A percentile compares a stretch with the other conserved stretches of the same genome.
These are phyloP conservation scores for Hyperoplus immaculatus DNA, from an alignment of 2,797 vertebrate species.

Conservation along the genomic window DNA sequence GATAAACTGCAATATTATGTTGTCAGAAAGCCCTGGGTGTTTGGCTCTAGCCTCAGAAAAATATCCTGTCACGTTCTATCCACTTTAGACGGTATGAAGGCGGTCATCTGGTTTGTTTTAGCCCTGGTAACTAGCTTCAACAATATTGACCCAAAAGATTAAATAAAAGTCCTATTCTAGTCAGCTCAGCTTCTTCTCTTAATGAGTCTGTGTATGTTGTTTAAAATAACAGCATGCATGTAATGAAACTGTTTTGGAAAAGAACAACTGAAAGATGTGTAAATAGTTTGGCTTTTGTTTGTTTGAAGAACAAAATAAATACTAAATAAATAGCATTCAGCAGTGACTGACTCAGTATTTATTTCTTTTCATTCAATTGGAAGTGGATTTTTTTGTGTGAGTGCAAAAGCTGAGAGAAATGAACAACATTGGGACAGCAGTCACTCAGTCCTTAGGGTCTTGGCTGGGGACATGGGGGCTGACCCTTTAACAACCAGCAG, in stretches of 20 bases:
- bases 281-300: constrained; percentile 87
- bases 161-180: constrained; percentile 16
- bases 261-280: constrained; percentile 81
- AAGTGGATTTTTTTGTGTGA: neutral
- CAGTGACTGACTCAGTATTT: constrained; percentile 25
- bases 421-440: too few species aligned
- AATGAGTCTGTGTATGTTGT: constrained; percentile 76
- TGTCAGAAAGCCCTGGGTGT: constrained; percentile 31
- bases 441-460: too few species aligned
- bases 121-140: constrained; percentile 7
- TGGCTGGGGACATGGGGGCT: too few species aligned
- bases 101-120: constrained; percentile 22
- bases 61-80: constrained; percentile 1
- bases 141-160: neutral
- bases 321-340: constrained; percentile 83
- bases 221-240: constrained; percentile 71
- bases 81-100: neutral
- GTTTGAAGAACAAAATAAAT: constrained; percentile 86
- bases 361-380: neutral
- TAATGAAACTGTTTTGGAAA: constrained; percentile 71
- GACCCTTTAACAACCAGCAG: too few species aligned
- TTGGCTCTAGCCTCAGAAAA: constrained; percentile 10
- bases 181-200: constrained; percentile 78
- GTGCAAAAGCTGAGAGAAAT: neutral
- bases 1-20: constrained; percentile 33